phyloP scores from a whole-genome alignment of 1,140 invertebrate species.

The Bombyx mandarina region DNA sequence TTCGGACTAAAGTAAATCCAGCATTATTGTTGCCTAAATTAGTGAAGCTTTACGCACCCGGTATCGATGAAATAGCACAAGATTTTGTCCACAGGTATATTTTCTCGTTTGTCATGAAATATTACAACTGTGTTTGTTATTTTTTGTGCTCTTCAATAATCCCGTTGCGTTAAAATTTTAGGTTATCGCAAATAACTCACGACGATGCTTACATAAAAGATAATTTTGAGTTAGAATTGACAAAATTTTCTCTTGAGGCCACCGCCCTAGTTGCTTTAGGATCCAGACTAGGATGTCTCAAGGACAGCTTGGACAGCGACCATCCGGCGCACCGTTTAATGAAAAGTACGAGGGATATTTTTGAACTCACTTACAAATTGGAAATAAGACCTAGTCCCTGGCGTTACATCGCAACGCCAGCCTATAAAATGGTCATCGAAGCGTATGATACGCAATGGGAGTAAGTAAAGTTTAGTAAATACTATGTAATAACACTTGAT shows the following conservation, averaged over 20 bases:
- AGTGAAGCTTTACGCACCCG: conserved; percentile 45
- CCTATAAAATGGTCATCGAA: conserved; percentile 71
- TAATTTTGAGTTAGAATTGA: conserved; percentile 75
- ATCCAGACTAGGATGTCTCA: conserved; percentile 74
- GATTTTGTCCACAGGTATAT: conserved; percentile 40
- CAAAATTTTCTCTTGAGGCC: conserved; percentile 79
- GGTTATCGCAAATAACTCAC: conserved; percentile 28
- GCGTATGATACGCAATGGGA: conserved; percentile 54
- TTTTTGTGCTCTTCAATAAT: neutral
- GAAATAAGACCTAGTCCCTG: conserved; percentile 75
- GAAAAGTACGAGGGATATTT: conserved; percentile 72
- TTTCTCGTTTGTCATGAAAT: neutral
- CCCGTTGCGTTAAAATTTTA: conserved; percentile 9
- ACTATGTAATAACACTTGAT: too few relatives aligned
- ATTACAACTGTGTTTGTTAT: too few relatives aligned
- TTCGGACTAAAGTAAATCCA: conserved; percentile 56
- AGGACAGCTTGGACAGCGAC: conserved; percentile 57
- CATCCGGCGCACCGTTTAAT: conserved; percentile 74
- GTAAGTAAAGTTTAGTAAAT: conserved; percentile 32
- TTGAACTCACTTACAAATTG: conserved; percentile 73
- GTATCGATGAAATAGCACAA: conserved; percentile 35
- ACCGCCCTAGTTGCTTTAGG: conserved; percentile 78
- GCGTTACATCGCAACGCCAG: conserved; percentile 73
- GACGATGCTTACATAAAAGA: conserved; percentile 24
- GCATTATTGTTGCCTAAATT: conserved; percentile 48